phyloP scores from a whole-genome alignment of 2,888 invertebrate genomes.

The Lithodes maja region DNA sequence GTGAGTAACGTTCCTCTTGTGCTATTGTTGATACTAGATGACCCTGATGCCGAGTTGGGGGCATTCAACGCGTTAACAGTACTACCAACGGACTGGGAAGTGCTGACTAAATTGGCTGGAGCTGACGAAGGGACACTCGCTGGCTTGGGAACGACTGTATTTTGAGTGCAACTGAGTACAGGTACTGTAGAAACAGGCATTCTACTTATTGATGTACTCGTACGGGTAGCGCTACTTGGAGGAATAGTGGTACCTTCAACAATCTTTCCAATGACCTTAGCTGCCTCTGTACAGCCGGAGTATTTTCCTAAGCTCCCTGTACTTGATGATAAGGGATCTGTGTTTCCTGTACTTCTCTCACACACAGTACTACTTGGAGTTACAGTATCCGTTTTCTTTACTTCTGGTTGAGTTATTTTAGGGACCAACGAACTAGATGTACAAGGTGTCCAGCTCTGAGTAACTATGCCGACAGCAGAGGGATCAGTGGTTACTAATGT shows the following conservation, averaged over 20 bases:
- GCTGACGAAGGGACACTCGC: too few species aligned
- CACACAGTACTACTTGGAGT: not conserved
- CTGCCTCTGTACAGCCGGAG: not conserved
- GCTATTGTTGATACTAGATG: not conserved
- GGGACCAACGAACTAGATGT: not conserved
- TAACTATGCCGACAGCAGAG: constrained; percentile 10
- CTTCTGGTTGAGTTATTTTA: not conserved
- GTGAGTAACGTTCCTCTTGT: not conserved
- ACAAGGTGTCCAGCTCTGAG: constrained; percentile 16
- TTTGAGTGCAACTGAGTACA: too few species aligned
- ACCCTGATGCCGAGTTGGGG: not conserved
- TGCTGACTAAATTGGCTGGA: too few species aligned
- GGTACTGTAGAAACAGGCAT: too few species aligned
- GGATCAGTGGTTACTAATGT: not conserved
- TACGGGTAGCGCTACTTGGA: too few species aligned
- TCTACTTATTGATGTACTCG: not conserved
- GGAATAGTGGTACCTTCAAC: too few species aligned
- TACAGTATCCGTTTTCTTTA: not conserved
- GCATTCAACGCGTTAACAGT: not conserved
- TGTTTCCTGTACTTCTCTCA: not conserved
- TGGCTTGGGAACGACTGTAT: too few species aligned
- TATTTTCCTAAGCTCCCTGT: not conserved
- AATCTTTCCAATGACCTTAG: not conserved
- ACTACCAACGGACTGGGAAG: not conserved
- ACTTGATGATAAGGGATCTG: not conserved